Conservation (phyloP, 2,888 invertebrate species). For the Aleiodes leptofemur region DNA sequence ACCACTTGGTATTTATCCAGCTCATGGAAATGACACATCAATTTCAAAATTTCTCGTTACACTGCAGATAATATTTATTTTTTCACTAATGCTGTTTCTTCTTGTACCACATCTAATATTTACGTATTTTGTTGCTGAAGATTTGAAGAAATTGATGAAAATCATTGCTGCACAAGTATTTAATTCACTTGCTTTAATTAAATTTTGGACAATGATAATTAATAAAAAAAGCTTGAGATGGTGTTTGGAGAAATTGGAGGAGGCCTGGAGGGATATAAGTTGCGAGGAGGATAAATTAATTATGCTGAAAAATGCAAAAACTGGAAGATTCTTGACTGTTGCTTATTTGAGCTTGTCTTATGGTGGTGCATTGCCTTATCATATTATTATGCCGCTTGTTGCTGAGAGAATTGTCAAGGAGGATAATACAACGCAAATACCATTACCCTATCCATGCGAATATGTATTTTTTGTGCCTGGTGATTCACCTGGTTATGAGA, state of each 20-base stretch:
- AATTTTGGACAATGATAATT: slow-evolving; percentile 68
- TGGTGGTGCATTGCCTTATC: slow-evolving; percentile 69
- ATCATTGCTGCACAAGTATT: slow-evolving; percentile 66
- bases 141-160: slow-evolving; percentile 68
- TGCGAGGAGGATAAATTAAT: slow-evolving; percentile 63
- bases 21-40: slow-evolving; percentile 58
- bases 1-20: slow-evolving; percentile 69
- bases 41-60: slow-evolving; percentile 52
- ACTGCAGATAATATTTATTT: slow-evolving; percentile 60
- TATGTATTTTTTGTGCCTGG: slow-evolving; percentile 63
- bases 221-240: slow-evolving; percentile 62
- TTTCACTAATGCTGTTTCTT: slow-evolving; percentile 66
- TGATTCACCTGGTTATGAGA: slow-evolving; percentile 62
- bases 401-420: slow-evolving; percentile 58
- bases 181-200: slow-evolving; percentile 66
- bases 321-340: slow-evolving; percentile 65
- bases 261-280: slow-evolving; percentile 62
- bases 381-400: slow-evolving; percentile 65
- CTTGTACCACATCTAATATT: slow-evolving; percentile 66
- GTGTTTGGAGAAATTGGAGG: slow-evolving; percentile 64
- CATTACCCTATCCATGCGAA: slow-evolving; percentile 64
- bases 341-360: slow-evolving; percentile 66
- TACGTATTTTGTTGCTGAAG: slow-evolving; percentile 67
- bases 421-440: slow-evolving; percentile 62
- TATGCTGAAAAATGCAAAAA: slow-evolving; percentile 66